Evolutionary conservation across 2,797 vertebrate species (phyloP), one percentile per base, ranked within the genome.

Genomic region (Myripristis jacobus): DNA sequence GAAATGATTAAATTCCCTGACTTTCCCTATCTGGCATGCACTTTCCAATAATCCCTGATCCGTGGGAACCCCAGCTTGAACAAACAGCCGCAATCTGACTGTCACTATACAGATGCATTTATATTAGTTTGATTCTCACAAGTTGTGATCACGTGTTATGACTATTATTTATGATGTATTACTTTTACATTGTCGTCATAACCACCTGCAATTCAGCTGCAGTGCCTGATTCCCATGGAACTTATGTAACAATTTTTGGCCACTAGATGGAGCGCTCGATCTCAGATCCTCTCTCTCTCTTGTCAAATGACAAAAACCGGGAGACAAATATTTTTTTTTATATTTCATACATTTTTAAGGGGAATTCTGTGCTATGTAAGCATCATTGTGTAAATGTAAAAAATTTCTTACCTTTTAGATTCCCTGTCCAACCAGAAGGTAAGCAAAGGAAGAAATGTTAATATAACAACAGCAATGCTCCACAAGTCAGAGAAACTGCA

Each of bases 321-420:
- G 9, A 57, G 16, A 25, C 9, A 19, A 36, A n/a, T 38, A 10
- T 38, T 24, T 47, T 24, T 44, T 0, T 16, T 5, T 25, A 27
- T 2, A 66, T 64, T 36, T n/a, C 16, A 29, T 1, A 52, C 8
- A 46, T 58, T 75, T 59, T 21, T 21, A 15, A 24, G 44, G 38
- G 2, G n/a, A 18, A 2, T 19, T 57, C 3, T 15, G 29, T 34
- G 1, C 22, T 12, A 50, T 58, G 8, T 38, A 1, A 54, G 43
- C 16, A 73, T 50, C 21, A 21, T 3, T 27, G 21, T 13, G 13
- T 44, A 15, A 4, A 70, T 43, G 41, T 44, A 52, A 50, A 29
- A 12, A 22, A 31, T 29, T 73, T 92, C 97, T 98, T 94, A 99
- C 98, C 97, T 95, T 93, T 96, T 98, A 79, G 96, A 96, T 89